These are phyloP conservation scores for Digitonthophagus gazella DNA, from an alignment of 2,888 invertebrate species.

Conservation along the genomic window DNA sequence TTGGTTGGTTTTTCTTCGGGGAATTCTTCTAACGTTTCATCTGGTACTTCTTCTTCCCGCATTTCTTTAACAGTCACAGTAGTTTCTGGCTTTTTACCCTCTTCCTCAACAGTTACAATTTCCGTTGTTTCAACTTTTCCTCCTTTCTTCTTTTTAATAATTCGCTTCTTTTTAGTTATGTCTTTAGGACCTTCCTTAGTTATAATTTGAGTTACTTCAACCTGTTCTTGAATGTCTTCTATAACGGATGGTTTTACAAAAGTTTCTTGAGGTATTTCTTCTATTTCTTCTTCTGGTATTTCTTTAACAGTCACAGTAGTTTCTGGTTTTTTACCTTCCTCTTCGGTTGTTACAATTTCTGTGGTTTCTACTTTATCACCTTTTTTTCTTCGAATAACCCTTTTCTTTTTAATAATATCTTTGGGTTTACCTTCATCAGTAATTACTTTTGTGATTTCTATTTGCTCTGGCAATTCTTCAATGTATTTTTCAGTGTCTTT, in stretches of 20 bases:
- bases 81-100: constrained; percentile 38
- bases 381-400: constrained; percentile 49
- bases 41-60: constrained; percentile 24
- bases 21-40: constrained; percentile 33
- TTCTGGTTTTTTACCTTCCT: constrained; percentile 38
- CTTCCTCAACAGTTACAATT: constrained; percentile 41
- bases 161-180: constrained; percentile 34
- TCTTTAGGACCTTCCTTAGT: constrained; percentile 34
- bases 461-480: constrained; percentile 38
- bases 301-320: constrained; percentile 33
- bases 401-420: constrained; percentile 42
- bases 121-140: constrained; percentile 45
- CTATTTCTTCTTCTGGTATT: constrained; percentile 40
- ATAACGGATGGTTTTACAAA: constrained; percentile 34
- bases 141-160: constrained; percentile 41
- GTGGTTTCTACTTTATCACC: constrained; percentile 45
- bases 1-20: constrained; percentile 33
- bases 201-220: constrained; percentile 34
- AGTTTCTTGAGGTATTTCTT: constrained; percentile 21
- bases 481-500: constrained; percentile 37
- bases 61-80: constrained; percentile 38
- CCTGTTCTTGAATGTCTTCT: constrained; percentile 43
- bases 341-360: constrained; percentile 43
- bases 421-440: constrained; percentile 38
- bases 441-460: constrained; percentile 31